Base-by-base conservation (phyloP, 1,140 invertebrate species). In the Sitobion miscanthi region DNA sequence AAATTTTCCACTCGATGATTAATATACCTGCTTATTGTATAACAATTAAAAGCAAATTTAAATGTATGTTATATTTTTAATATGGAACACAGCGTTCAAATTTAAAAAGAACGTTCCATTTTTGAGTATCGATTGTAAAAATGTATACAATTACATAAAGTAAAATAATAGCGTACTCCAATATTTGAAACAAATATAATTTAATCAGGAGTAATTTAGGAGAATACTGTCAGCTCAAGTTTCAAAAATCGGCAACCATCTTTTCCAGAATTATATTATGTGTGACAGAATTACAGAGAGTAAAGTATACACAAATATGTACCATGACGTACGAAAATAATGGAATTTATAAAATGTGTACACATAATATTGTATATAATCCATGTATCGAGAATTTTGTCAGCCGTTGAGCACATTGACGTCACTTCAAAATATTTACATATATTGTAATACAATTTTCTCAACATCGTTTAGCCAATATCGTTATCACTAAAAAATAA, bases 271-370 rank as follows among this genome's bases (percentile, higher is more conserved):
- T n/a, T n/a, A 30, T 77, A 77, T n/a, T 77, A 17, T 54, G 25
- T 62, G 62, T n/a, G 14, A 17, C 14, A 77, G 30, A 77, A n/a
- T 77, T 77, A 77, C n/a, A 17, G 14, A 77, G n/a, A n/a, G n/a
- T 77, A n/a, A 77, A n/a, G n/a, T n/a, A 35, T 77, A n/a, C n/a
- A 77, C n/a, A 77, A 77, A 77, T 77, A 77, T 77, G 62, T 77
- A 77, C n/a, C n/a, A 77, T 77, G 62, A n/a, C 11, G 14, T n/a
- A 77, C 42, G 14, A 77, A 77, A 77, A 77, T 77, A 77, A n/a
- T 77, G 62, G 30, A n/a, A 35, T 77, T 77, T 77, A 77, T 20
- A 77, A n/a, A 77, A 77, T n/a, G n/a, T 77, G 30, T 77, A 77
- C n/a, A 77, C 62, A 77, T 77, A n/a, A 77, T 77, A 77, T 35